Conservation (phyloP, 1,140 invertebrate species). For the Teleopsis dalmanni region DNA sequence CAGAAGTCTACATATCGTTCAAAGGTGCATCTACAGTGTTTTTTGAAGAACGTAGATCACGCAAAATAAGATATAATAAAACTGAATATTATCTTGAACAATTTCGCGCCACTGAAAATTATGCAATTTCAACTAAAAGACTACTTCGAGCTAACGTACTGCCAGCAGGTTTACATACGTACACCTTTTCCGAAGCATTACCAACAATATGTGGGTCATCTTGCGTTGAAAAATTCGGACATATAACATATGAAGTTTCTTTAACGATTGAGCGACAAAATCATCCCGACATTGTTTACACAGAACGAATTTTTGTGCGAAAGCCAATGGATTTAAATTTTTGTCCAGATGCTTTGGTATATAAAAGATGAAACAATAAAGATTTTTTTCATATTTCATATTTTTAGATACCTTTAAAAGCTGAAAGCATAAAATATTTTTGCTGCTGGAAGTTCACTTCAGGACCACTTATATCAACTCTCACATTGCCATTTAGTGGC, state of each 20-base stretch:
- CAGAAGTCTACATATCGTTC: slow-evolving; percentile 27
- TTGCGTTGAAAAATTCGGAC: slow-evolving; percentile 59
- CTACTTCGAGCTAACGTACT: not conserved
- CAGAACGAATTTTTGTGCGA: slow-evolving; percentile 59
- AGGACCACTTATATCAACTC: slow-evolving; percentile 18
- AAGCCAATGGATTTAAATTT: slow-evolving; percentile 60
- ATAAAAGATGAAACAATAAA: not conserved
- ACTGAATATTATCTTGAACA: not conserved
- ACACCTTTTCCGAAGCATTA: slow-evolving; percentile 18
- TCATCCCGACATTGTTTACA: slow-evolving; percentile 61
- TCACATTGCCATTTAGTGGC: slow-evolving; percentile 28
- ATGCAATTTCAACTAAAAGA: not conserved
- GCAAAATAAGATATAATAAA: not conserved
- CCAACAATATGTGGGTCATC: slow-evolving; percentile 53
- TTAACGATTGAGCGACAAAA: slow-evolving; percentile 58
- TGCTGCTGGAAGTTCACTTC: slow-evolving; percentile 28
- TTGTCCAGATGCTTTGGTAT: slow-evolving; percentile 21
- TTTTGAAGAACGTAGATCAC: slow-evolving; percentile 20
- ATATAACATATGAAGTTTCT: slow-evolving; percentile 57
- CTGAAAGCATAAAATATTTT: slow-evolving; percentile 9
- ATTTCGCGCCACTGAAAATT: not conserved
- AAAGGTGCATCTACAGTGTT: slow-evolving; percentile 27
- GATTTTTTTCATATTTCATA: not conserved
- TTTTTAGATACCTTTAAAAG: slow-evolving; percentile 14
- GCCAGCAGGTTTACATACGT: not conserved